These are phyloP conservation scores for Fopius arisanus DNA, from an alignment of 1,140 invertebrate species.

Conservation along the genomic window DNA sequence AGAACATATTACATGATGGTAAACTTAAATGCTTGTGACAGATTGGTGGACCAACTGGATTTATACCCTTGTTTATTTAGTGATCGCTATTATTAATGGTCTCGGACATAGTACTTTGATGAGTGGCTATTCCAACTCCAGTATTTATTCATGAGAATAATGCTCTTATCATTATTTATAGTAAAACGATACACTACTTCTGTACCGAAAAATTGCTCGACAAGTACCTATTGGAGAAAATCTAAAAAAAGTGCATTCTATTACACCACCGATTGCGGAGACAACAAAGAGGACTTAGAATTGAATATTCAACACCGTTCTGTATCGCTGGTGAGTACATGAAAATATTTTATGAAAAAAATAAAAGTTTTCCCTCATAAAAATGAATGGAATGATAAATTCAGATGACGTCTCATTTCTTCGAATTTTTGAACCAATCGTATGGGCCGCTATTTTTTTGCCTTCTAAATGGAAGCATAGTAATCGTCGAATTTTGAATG, in stretches of 20 bases:
- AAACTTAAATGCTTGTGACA: constrained; percentile 41
- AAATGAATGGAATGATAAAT: too few relatives aligned
- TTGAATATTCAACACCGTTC: constrained; percentile 56
- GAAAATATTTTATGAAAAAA: too few relatives aligned
- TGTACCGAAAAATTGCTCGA: constrained; percentile 1
- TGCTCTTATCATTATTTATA: not conserved
- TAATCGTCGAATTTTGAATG: too few relatives aligned
- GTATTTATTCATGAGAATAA: not conserved
- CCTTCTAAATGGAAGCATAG: too few relatives aligned
- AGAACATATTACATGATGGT: not conserved
- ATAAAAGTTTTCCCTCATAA: too few relatives aligned
- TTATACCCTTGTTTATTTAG: constrained; percentile 40
- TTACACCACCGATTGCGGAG: constrained; percentile 58
- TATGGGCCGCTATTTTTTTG: too few relatives aligned
- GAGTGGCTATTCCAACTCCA: not conserved
- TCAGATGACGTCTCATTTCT: too few relatives aligned
- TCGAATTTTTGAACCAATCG: too few relatives aligned
- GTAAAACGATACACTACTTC: not conserved
- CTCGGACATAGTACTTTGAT: not conserved
- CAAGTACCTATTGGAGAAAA: constrained; percentile 50
- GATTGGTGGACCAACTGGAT: constrained; percentile 30
- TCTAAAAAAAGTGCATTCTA: constrained; percentile 60
- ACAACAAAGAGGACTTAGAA: constrained; percentile 54
- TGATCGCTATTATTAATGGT: constrained; percentile 22
- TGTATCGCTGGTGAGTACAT: constrained; percentile 53